Evolutionary conservation across 1,140 invertebrate species (phyloP).

Genomic region (Bombus consobrinus): DNA sequence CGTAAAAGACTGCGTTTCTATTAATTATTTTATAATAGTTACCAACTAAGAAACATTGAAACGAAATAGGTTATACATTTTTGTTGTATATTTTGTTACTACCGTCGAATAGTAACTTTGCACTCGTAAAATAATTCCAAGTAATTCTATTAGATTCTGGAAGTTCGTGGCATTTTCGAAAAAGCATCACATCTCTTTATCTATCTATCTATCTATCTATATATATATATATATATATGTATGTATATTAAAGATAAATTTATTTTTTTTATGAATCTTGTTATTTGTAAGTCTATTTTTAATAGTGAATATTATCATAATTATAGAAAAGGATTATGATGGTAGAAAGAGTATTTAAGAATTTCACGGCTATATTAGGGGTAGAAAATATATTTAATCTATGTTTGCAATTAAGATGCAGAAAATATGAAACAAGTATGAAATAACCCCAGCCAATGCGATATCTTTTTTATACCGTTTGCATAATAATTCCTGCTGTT

Average conservation of each 20-base stretch:
- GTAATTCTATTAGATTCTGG: not conserved
- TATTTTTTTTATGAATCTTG: not conserved
- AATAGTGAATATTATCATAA: not conserved
- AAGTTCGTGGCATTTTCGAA: not conserved
- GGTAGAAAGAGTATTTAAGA: not conserved
- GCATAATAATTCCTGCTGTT: not conserved
- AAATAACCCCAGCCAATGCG: not conserved
- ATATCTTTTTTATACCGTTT: not conserved
- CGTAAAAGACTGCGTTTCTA: not conserved
- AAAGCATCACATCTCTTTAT: not conserved
- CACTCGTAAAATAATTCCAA: not conserved
- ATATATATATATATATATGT: not conserved
- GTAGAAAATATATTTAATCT: too few species aligned
- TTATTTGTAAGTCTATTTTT: not conserved
- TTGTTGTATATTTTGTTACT: not conserved
- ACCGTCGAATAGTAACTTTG: not conserved
- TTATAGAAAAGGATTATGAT: not conserved
- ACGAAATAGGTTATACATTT: not conserved
- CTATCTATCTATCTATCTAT: too few species aligned
- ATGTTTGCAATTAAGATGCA: not conserved
- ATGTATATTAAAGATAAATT: not conserved
- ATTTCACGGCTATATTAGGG: not conserved
- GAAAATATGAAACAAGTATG: not conserved
- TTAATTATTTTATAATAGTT: not conserved
- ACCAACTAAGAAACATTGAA: not conserved